These are phyloP conservation scores for Hylyphantes graminicola DNA, from an alignment of 1,140 invertebrate genomes.

Conservation along the genomic window DNA sequence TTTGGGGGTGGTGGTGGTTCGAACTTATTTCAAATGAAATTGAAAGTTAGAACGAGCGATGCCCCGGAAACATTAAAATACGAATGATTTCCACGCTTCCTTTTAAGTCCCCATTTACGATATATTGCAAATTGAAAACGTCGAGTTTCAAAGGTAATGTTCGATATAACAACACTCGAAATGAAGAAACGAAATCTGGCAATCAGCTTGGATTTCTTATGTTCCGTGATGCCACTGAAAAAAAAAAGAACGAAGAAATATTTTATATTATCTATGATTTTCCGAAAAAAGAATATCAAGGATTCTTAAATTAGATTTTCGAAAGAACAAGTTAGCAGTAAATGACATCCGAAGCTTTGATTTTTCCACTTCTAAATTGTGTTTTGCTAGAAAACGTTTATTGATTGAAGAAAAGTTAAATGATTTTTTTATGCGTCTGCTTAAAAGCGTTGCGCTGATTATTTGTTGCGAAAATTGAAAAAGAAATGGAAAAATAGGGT, in stretches of 20 bases:
- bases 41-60: background rate
- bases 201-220: constrained; percentile 50
- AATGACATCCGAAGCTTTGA: constrained; percentile 55
- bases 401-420: constrained; percentile 42
- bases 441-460: constrained; percentile 23
- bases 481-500: constrained; percentile 37
- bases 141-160: background rate
- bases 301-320: constrained; percentile 55
- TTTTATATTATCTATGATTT: constrained; percentile 59
- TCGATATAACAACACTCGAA: constrained; percentile 39
- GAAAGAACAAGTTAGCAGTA: constrained; percentile 34
- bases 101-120: background rate
- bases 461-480: constrained; percentile 56
- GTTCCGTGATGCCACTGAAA: constrained; percentile 29
- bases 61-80: constrained; percentile 46
- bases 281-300: constrained; percentile 35
- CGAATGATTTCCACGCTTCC: constrained; percentile 39
- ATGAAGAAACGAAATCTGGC: constrained; percentile 60
- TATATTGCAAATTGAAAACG: constrained; percentile 50
- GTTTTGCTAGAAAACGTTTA: constrained; percentile 42
- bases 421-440: constrained; percentile 36
- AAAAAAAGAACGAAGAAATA: constrained; percentile 43
- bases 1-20: constrained; percentile 15
- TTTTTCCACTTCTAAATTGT: constrained; percentile 43
- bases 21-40: constrained; percentile 50